A percentile compares a stretch with the other conserved stretches of the same genome.
Conservation (phyloP, 1,140 invertebrate species). For the Brachionus sp. region DNA sequence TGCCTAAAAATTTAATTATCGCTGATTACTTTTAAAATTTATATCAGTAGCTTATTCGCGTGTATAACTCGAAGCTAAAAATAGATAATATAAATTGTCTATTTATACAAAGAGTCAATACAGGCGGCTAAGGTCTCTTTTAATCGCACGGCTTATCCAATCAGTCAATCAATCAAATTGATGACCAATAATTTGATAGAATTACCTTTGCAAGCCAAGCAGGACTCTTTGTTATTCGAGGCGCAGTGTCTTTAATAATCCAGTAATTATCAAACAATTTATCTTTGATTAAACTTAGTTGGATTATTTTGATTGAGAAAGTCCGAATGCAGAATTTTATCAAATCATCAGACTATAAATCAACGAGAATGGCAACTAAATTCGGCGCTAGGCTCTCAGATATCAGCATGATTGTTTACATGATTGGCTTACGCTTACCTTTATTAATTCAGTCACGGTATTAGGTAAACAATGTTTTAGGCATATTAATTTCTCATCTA, state of each 20-base stretch:
- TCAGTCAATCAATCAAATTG: constrained; percentile 18
- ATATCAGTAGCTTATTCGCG: constrained; percentile 4
- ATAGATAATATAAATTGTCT: constrained; percentile 11
- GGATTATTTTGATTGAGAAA: constrained; percentile 40
- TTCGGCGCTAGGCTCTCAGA: neutral
- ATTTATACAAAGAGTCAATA: neutral
- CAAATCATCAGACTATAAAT: constrained; percentile 32
- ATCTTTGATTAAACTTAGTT: constrained; percentile 43
- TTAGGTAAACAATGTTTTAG: constrained; percentile 18
- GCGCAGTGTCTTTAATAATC: constrained; percentile 13
- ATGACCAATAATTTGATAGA: neutral
- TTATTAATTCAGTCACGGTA: constrained; percentile 1
- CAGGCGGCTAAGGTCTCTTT: neutral
- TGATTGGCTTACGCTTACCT: neutral
- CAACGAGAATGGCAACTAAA: constrained; percentile 1
- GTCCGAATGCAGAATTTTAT: neutral
- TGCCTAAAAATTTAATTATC: constrained; percentile 24
- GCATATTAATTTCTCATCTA: constrained; percentile 27
- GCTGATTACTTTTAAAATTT: neutral
- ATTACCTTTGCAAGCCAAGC: neutral
- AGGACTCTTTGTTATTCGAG: neutral
- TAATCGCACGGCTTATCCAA: neutral
- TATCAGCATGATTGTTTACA: constrained; percentile 23
- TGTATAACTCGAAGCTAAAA: constrained; percentile 6
- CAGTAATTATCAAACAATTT: constrained; percentile 43